A percentile compares a stretch with the other conserved stretches of the same genome.
Evolutionary conservation across 2,797 vertebrate species (phyloP).

Genomic region (Anguilla marmorata): DNA sequence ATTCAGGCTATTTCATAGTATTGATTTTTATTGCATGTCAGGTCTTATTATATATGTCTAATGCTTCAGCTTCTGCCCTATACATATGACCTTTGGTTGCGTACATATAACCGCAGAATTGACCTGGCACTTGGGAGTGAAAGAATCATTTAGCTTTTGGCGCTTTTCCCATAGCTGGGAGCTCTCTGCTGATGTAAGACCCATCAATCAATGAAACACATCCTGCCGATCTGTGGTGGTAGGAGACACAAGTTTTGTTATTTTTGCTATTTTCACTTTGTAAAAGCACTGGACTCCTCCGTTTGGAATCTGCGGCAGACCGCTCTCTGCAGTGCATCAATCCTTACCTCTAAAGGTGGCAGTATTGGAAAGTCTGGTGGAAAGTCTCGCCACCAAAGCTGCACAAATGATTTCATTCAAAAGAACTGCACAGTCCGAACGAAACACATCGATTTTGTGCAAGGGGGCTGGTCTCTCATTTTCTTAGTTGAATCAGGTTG

Average conservation of each 20-base stretch:
- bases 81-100: not conserved
- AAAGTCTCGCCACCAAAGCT: not conserved
- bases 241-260: not conserved
- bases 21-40: conserved; percentile 11
- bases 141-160: not conserved
- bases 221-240: not conserved
- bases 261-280: not conserved
- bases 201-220: not conserved
- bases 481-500: not conserved
- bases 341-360: not conserved
- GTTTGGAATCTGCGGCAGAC: not conserved
- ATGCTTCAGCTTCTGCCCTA: not conserved
- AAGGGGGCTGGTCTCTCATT: not conserved
- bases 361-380: not conserved
- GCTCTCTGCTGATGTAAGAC: not conserved
- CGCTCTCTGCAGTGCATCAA: not conserved
- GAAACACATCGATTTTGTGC: not conserved
- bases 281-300: not conserved
- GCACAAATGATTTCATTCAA: not conserved
- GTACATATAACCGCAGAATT: not conserved
- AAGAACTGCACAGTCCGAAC: not conserved
- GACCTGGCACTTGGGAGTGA: not conserved
- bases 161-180: not conserved
- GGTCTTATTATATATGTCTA: not conserved
- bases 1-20: not conserved